These are phyloP conservation scores for Machaerirhynchus nigripectus DNA, from an alignment of 2,113 vertebrate species.

Conservation along the genomic window DNA sequence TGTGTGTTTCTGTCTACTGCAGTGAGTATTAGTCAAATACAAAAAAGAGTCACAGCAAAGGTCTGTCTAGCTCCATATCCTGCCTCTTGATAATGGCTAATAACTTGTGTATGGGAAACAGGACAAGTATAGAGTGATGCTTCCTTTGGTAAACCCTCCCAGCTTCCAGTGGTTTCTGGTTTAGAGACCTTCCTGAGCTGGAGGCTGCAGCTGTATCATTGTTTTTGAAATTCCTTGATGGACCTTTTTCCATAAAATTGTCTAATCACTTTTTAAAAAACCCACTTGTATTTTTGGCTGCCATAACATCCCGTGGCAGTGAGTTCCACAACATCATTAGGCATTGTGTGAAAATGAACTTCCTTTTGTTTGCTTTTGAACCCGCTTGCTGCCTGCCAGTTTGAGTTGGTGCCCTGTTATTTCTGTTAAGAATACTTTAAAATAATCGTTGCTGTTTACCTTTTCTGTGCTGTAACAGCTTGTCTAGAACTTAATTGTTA, in stretches of 20 bases:
- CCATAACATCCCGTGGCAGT: constrained; percentile 45
- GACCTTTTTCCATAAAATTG: constrained; percentile 46
- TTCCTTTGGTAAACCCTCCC: constrained; percentile 50
- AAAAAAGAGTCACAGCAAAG: not conserved
- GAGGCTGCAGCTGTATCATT: constrained; percentile 34
- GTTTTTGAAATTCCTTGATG: constrained; percentile 52
- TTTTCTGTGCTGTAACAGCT: not conserved
- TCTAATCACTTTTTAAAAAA: constrained; percentile 1
- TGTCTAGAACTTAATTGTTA: constrained; percentile 8
- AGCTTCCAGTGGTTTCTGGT: constrained; percentile 33
- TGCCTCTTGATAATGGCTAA: constrained; percentile 39
- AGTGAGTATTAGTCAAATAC: not conserved
- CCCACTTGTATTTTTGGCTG: constrained; percentile 59
- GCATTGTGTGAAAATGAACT: constrained; percentile 52
- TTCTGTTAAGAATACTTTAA: constrained; percentile 23
- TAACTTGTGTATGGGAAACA: constrained; percentile 47
- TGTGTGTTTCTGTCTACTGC: not conserved
- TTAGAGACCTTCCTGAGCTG: constrained; percentile 45
- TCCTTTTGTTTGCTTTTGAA: constrained; percentile 56
- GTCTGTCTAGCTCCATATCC: constrained; percentile 31
- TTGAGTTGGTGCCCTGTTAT: constrained; percentile 38
- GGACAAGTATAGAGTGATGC: not conserved
- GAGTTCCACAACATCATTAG: constrained; percentile 57
- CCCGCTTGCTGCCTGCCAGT: not conserved
- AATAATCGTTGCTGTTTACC: constrained; percentile 41